phyloP scores from a whole-genome alignment of 2,888 invertebrate genomes.

The Perizoma affinitatum region DNA sequence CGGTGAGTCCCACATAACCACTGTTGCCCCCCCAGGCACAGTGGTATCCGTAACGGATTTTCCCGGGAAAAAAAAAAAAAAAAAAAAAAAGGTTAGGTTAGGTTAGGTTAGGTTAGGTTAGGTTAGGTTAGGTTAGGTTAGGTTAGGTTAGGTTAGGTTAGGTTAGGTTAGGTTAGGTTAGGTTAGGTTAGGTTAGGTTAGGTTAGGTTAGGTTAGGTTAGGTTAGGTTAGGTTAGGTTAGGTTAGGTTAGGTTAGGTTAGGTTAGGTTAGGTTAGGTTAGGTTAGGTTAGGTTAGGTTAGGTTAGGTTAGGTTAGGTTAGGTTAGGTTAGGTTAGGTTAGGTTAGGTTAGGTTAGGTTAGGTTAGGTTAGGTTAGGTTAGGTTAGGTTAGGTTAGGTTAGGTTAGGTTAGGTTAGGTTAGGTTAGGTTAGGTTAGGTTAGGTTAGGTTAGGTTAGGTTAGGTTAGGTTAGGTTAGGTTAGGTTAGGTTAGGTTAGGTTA shows the following conservation, averaged over 20 bases:
- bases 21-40: no score
- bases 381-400: constrained; percentile 1
- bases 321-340: constrained; percentile 1
- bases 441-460: constrained; percentile 1
- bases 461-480: constrained; percentile 1
- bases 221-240: constrained; percentile 1
- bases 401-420: constrained; percentile 1
- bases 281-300: constrained; percentile 1
- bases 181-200: constrained; percentile 1
- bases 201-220: constrained; percentile 1
- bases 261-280: constrained; percentile 1
- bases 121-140: constrained; percentile 1
- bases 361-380: constrained; percentile 1
- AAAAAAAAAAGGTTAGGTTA: constrained; percentile 1
- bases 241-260: constrained; percentile 1
- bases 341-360: constrained; percentile 1
- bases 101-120: constrained; percentile 1
- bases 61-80: no score
- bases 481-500: constrained; percentile 1
- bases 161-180: constrained; percentile 1
- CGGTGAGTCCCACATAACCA: no score
- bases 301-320: constrained; percentile 1
- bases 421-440: constrained; percentile 1
- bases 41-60: no score
- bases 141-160: constrained; percentile 1